Percentiles rank a stretch among this genome's conserved stretches.
These are phyloP conservation scores for Zaprionus taronus DNA, from an alignment of 1,140 invertebrate species.

Conservation along the genomic window DNA sequence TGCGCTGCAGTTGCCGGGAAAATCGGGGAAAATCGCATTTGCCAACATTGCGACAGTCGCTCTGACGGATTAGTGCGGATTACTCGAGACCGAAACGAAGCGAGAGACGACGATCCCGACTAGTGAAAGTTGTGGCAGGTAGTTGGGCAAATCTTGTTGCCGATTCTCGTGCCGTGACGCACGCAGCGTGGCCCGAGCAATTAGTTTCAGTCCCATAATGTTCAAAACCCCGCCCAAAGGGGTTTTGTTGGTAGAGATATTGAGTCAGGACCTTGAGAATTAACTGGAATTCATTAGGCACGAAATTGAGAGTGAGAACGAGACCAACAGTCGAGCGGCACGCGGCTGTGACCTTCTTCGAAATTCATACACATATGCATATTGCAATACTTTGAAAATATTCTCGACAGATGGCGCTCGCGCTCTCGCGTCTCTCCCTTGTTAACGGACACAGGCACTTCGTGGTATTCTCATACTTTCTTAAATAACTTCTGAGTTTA, in stretches of 20 bases:
- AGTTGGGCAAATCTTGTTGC: slow-evolving; percentile 36
- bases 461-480: no score
- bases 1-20: slow-evolving; percentile 70
- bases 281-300: neutral
- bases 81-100: slow-evolving; percentile 26
- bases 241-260: slow-evolving; percentile 39
- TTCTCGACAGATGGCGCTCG: no score
- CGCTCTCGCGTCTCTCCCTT: no score
- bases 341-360: no score
- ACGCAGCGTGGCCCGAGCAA: slow-evolving; percentile 30
- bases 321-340: no score
- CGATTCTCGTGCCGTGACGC: slow-evolving; percentile 36
- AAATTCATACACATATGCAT: no score
- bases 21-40: slow-evolving; percentile 71
- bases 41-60: slow-evolving; percentile 57
- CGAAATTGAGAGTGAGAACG: slow-evolving; percentile 34
- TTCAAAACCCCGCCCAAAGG: neutral
- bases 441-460: no score
- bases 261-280: slow-evolving; percentile 4
- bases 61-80: slow-evolving; percentile 72
- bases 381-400: no score
- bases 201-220: slow-evolving; percentile 10
- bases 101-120: neutral
- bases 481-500: no score
- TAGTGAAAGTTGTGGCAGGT: slow-evolving; percentile 67